Percentiles rank a stretch among this genome's conserved stretches.
These are phyloP conservation scores for Stenchaetothrips biformis DNA, from an alignment of 2,888 invertebrate species.

Conservation along the genomic window DNA sequence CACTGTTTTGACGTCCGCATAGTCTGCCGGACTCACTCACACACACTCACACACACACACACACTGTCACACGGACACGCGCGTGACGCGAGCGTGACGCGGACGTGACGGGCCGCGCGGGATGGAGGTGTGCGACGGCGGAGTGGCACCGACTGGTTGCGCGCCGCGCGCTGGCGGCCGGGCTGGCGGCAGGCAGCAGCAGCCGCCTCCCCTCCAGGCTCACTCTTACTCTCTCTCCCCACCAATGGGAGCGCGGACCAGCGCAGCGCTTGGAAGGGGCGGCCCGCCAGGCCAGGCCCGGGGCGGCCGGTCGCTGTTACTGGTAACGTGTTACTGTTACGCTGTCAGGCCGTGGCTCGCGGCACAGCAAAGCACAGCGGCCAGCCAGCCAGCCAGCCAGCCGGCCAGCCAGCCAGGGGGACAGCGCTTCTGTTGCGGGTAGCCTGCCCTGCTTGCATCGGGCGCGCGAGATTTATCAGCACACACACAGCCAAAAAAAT, in stretches of 20 bases:
- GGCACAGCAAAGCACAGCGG: no score
- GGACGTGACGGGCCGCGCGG: background rate
- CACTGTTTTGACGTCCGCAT: background rate
- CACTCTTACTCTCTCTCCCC: slow-evolving; percentile 31
- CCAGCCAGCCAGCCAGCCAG: no score
- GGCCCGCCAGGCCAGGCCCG: background rate
- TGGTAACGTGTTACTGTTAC: background rate
- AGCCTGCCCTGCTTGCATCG: no score
- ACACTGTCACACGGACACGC: background rate
- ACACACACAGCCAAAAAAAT: no score
- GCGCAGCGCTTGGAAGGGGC: slow-evolving; percentile 19
- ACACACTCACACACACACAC: background rate
- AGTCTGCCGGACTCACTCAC: background rate
- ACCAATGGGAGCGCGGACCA: slow-evolving; percentile 35
- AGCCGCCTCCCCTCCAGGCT: background rate
- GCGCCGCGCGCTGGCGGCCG: background rate
- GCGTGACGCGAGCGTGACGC: background rate
- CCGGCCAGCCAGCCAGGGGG: no score
- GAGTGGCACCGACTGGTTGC: background rate
- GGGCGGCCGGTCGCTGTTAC: background rate
- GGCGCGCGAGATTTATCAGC: no score
- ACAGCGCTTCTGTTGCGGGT: no score
- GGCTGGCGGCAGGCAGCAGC: background rate
- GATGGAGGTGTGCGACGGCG: background rate
- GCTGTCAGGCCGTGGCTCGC: background rate